Conservation (phyloP, 1,140 invertebrate genomes). For the Bombus vancouverensis region DNA sequence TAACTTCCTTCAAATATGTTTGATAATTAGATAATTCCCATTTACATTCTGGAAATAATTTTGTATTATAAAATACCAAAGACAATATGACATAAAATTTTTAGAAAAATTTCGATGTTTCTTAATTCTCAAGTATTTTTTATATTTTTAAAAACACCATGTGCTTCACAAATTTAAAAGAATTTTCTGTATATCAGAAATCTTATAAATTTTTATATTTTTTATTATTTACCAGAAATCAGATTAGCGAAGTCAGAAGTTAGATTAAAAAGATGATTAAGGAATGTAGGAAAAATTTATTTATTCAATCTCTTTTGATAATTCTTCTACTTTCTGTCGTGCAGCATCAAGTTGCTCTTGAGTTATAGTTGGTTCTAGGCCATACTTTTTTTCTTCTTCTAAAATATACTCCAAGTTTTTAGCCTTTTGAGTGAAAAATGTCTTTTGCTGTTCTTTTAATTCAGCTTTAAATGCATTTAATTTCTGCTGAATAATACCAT, state of each 20-base stretch:
- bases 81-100: too few relatives aligned
- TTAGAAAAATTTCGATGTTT: too few relatives aligned
- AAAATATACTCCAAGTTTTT: constrained; percentile 86
- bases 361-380: constrained; percentile 85
- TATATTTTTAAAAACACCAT: too few relatives aligned
- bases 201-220: background rate
- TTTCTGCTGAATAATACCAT: constrained; percentile 86
- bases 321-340: constrained; percentile 81
- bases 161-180: too few relatives aligned
- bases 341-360: constrained; percentile 86
- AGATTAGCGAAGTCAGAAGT: accelerated
- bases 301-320: background rate
- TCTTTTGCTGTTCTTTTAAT: constrained; percentile 86
- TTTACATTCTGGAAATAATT: background rate
- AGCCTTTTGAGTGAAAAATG: constrained; percentile 85
- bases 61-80: background rate
- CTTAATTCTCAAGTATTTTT: too few relatives aligned
- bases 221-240: too few relatives aligned
- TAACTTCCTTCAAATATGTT: background rate
- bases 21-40: background rate
- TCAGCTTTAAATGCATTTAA: constrained; percentile 85
- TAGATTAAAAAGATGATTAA: background rate
- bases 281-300: background rate
- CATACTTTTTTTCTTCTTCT: constrained; percentile 87
- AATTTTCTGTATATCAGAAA: too few relatives aligned